Evolutionary conservation across 1,140 invertebrate genomes (phyloP).

Genomic region (Drosophila watanabei): DNA sequence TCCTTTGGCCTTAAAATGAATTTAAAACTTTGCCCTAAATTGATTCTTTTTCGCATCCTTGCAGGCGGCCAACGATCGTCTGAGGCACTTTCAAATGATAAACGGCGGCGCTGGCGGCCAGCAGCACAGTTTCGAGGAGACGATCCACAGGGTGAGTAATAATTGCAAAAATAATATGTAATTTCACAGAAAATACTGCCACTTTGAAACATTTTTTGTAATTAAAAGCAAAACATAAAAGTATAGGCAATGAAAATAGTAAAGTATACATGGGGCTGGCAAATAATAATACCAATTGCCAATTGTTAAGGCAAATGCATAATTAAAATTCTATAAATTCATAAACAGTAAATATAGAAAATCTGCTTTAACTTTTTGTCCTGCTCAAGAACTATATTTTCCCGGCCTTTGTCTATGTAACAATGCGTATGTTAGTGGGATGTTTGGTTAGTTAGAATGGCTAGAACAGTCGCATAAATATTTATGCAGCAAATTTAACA

Average conservation of each 20-base stretch:
- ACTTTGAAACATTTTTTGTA: not conserved
- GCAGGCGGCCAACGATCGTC: conserved; percentile 88
- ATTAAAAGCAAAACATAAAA: not conserved
- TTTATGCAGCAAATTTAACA: conserved; percentile 71
- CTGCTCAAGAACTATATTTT: not conserved
- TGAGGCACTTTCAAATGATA: conserved; percentile 91
- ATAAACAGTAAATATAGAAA: not conserved
- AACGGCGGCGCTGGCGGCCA: conserved; percentile 88
- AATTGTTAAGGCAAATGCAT: too few relatives aligned
- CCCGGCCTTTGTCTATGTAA: not conserved
- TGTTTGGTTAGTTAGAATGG: conserved; percentile 30
- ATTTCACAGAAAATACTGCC: not conserved
- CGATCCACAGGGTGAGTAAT: conserved; percentile 92
- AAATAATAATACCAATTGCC: not conserved
- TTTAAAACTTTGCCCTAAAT: conserved; percentile 62
- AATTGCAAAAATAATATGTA: not conserved
- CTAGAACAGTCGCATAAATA: conserved; percentile 67
- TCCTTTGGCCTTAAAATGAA: conserved; percentile 42
- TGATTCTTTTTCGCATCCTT: conserved; percentile 54
- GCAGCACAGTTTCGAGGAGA: conserved; percentile 93
- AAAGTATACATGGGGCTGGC: not conserved
- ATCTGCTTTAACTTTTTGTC: not conserved
- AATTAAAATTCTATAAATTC: too few relatives aligned
- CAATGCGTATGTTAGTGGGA: not conserved
- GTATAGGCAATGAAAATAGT: not conserved